Evolutionary conservation across 2,888 invertebrate species (phyloP).

Genomic region (Balanococcus diminutus): DNA sequence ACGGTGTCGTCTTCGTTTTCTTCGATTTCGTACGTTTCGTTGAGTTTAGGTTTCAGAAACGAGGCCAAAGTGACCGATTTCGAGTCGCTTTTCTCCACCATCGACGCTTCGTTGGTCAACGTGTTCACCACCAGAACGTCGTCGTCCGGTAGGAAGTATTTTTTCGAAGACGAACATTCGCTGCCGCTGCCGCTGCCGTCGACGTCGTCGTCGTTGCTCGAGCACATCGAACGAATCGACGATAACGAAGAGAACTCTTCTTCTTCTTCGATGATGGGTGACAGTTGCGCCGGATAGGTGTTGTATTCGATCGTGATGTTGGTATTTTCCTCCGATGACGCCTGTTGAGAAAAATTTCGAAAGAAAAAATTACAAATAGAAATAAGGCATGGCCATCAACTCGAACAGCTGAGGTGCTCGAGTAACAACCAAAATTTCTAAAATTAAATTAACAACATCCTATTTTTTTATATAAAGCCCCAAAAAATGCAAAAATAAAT

Average conservation of each 20-base stretch:
- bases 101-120: conserved; percentile 63
- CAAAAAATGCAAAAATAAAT: no score
- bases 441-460: no score
- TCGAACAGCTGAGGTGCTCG: no score
- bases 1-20: conserved; percentile 49
- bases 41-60: conserved; percentile 28
- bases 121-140: conserved; percentile 60
- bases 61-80: not conserved
- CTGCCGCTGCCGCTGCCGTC: not conserved
- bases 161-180: not conserved
- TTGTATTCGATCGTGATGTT: conserved; percentile 63
- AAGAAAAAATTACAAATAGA: no score
- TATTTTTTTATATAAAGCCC: no score
- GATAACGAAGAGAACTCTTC: conserved; percentile 59
- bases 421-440: no score
- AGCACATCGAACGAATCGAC: conserved; percentile 7
- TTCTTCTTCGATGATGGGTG: conserved; percentile 71
- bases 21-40: conserved; percentile 57
- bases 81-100: conserved; percentile 60
- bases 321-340: conserved; percentile 57
- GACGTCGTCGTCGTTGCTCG: not conserved
- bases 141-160: conserved; percentile 24
- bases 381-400: no score
- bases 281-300: conserved; percentile 67
- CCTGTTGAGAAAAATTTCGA: not conserved